A percentile compares a stretch with the other conserved stretches of the same genome.
Evolutionary conservation across 2,888 invertebrate genomes (phyloP).

Genomic region (Argyresthia goedartella): DNA sequence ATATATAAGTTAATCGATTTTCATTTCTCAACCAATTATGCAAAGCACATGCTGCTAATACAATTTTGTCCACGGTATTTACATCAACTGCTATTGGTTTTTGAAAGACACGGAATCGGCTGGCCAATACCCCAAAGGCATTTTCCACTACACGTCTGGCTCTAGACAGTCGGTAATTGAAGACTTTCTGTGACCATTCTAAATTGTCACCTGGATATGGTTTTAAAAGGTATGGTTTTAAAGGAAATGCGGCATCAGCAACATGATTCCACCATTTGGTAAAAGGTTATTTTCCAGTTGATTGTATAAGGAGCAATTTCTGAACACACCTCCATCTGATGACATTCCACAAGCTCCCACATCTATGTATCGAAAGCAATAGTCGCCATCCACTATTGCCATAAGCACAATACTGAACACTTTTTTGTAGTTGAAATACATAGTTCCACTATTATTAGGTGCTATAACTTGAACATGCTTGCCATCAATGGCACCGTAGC

Average conservation of each 20-base stretch:
- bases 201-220: too few relatives aligned
- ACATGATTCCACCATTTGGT: constrained; percentile 15
- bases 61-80: too few relatives aligned
- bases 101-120: too few relatives aligned
- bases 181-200: too few relatives aligned
- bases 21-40: too few relatives aligned
- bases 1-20: too few relatives aligned
- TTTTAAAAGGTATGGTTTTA: too few relatives aligned
- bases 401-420: constrained; percentile 15
- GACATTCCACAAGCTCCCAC: constrained; percentile 16
- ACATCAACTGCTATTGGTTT: too few relatives aligned
- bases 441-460: constrained; percentile 17
- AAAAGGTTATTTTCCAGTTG: constrained; percentile 15
- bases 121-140: too few relatives aligned
- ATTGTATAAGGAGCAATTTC: constrained; percentile 15
- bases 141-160: too few relatives aligned
- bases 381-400: constrained; percentile 17
- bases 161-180: too few relatives aligned
- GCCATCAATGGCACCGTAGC: constrained; percentile 24
- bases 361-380: constrained; percentile 15
- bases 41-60: too few relatives aligned
- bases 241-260: constrained; percentile 16
- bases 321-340: constrained; percentile 15
- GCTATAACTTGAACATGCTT: constrained; percentile 24
- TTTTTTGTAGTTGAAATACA: constrained; percentile 23